Percentiles rank a stretch among this genome's conserved stretches.
These are phyloP conservation scores for Zaprionus vittiger DNA, from an alignment of 1,140 invertebrate species.

Conservation along the genomic window DNA sequence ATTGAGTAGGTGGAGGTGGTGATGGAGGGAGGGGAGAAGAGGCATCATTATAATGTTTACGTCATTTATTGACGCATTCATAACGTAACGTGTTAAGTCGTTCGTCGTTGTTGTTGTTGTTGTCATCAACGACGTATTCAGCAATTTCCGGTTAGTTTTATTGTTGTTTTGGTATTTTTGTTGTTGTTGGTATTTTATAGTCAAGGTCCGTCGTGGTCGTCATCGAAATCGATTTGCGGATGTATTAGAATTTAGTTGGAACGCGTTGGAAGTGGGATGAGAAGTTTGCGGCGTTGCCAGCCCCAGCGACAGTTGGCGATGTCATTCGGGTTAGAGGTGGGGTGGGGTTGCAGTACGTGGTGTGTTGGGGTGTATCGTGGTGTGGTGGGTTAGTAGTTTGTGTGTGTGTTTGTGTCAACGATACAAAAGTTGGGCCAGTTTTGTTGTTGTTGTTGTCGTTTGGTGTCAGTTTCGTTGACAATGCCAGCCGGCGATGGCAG, in stretches of 20 bases:
- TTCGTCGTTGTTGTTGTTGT: slow-evolving; percentile 29
- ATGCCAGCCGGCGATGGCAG: slow-evolving; percentile 37
- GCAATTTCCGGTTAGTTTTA: slow-evolving; percentile 60
- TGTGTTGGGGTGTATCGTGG: neutral
- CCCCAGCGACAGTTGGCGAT: slow-evolving; percentile 30
- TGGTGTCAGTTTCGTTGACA: slow-evolving; percentile 71
- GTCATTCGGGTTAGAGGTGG: slow-evolving; percentile 13
- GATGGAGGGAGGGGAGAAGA: neutral
- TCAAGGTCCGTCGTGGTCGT: slow-evolving; percentile 31
- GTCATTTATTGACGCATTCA: slow-evolving; percentile 19
- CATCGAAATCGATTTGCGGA: slow-evolving; percentile 65
- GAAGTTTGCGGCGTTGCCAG: slow-evolving; percentile 31
- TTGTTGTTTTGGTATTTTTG: slow-evolving; percentile 41
- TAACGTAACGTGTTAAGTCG: neutral
- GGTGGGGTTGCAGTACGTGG: neutral
- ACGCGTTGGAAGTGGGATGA: slow-evolving; percentile 15
- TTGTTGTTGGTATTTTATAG: slow-evolving; percentile 34
- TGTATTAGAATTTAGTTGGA: slow-evolving; percentile 70
- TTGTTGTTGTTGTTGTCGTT: slow-evolving; percentile 46
- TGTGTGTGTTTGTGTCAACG: slow-evolving; percentile 21
- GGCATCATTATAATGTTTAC: slow-evolving; percentile 23
- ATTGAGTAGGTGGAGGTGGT: slow-evolving; percentile 4
- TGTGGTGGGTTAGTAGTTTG: slow-evolving; percentile 1
- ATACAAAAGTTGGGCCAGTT: slow-evolving; percentile 46
- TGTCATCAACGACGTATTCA: slow-evolving; percentile 47